phyloP scores from a whole-genome alignment of 2,888 invertebrate species.

The Hypena proboscidalis region DNA sequence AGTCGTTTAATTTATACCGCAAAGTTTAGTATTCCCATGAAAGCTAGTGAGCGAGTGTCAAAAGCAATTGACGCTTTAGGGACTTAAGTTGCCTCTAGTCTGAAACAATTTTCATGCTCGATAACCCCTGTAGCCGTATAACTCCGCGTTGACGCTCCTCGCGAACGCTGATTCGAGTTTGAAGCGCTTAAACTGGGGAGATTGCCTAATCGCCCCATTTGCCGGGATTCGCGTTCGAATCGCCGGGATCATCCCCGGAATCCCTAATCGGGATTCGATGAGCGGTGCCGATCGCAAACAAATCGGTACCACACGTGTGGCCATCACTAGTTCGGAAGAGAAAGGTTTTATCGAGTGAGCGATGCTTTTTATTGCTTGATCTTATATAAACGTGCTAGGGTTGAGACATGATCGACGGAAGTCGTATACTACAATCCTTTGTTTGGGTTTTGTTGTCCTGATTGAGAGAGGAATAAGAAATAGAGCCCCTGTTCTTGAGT shows the following conservation, averaged over 20 bases:
- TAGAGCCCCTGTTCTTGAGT: neutral
- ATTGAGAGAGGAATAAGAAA: neutral
- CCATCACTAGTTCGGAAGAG: constrained; percentile 34
- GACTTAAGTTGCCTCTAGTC: neutral
- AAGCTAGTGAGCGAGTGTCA: neutral
- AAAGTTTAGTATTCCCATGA: no score
- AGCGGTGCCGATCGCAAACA: constrained; percentile 64
- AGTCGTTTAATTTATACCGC: no score
- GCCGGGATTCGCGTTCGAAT: constrained; percentile 61
- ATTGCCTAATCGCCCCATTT: constrained; percentile 73
- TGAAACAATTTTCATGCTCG: constrained; percentile 19
- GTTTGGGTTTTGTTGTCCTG: constrained; percentile 4
- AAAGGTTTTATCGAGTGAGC: constrained; percentile 39
- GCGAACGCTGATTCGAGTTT: constrained; percentile 54
- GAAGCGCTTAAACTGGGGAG: constrained; percentile 59
- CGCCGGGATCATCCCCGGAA: constrained; percentile 60
- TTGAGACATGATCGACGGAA: constrained; percentile 7
- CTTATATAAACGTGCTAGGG: constrained; percentile 22
- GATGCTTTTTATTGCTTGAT: constrained; percentile 39
- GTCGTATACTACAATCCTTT: no score
- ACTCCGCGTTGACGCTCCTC: constrained; percentile 22
- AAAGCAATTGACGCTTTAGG: constrained; percentile 1
- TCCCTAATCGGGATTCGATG: constrained; percentile 67
- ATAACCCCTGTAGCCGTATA: constrained; percentile 16
- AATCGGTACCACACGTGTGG: constrained; percentile 58